phyloP scores from a whole-genome alignment of 2,797 vertebrate species.

The Smutsia temminckii region DNA sequence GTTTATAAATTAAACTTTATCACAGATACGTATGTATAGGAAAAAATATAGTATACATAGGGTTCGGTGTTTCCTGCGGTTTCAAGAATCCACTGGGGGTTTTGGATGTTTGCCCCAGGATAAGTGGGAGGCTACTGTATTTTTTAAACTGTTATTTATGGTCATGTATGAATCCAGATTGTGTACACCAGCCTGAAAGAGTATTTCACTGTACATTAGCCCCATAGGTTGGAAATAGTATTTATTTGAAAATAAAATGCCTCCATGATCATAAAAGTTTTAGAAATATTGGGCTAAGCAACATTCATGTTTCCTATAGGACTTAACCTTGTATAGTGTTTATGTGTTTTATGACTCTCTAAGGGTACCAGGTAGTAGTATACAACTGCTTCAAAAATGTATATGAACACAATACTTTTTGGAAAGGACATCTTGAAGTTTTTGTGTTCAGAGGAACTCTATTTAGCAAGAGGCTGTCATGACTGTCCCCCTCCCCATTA shows the following conservation, averaged over 20 bases:
- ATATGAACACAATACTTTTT: neutral
- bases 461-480: neutral
- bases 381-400: neutral
- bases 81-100: neutral
- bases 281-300: neutral
- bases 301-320: neutral
- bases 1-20: neutral
- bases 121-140: neutral
- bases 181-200: neutral
- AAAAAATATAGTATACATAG: neutral
- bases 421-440: neutral
- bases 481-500: neutral
- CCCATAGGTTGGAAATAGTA: neutral
- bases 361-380: too few species aligned
- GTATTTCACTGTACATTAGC: neutral
- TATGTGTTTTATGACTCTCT: neutral
- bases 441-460: neutral
- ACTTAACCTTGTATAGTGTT: neutral
- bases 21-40: neutral
- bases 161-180: neutral
- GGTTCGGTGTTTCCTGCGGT: neutral
- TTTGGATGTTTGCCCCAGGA: neutral
- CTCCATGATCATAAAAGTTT: neutral
- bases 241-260: neutral
- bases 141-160: neutral